Evolutionary conservation across 2,113 vertebrate species (phyloP).

Genomic region (Fukomys damarensis): DNA sequence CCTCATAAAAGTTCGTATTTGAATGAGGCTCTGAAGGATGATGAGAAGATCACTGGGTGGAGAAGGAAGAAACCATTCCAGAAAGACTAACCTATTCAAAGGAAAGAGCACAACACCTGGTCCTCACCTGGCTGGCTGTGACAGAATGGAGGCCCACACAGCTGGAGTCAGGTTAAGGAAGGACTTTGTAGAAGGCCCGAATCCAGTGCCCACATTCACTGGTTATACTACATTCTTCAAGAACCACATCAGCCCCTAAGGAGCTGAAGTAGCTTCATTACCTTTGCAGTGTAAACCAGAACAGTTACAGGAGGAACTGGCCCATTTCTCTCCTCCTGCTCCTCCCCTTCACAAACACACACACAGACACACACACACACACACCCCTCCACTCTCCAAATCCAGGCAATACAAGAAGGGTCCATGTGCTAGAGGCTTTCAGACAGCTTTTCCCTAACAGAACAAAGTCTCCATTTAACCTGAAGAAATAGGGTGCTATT

Average conservation of each 20-base stretch:
- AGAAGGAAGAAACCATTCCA: not conserved
- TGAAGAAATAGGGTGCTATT: slow-evolving; percentile 54
- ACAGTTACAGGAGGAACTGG: fast-evolving
- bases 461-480: slow-evolving; percentile 43
- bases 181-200: not conserved
- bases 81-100: not conserved
- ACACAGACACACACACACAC: not conserved
- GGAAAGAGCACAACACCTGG: not conserved
- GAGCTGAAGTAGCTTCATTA: not conserved
- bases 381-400: not conserved
- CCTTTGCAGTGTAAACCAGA: not conserved
- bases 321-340: not conserved
- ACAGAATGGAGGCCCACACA: not conserved
- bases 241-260: not conserved
- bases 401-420: not conserved
- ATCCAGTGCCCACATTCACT: not conserved
- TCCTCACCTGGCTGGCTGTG: not conserved
- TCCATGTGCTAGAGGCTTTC: not conserved
- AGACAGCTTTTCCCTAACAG: slow-evolving; percentile 37
- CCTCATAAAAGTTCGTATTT: not conserved
- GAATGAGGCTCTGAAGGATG: not conserved
- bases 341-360: not conserved
- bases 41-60: not conserved
- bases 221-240: not conserved
- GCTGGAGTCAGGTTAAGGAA: not conserved